Evolutionary conservation across 2,888 invertebrate genomes (phyloP), one percentile per base, ranked within the genome.

Genomic region (Orchestes rusci): DNA sequence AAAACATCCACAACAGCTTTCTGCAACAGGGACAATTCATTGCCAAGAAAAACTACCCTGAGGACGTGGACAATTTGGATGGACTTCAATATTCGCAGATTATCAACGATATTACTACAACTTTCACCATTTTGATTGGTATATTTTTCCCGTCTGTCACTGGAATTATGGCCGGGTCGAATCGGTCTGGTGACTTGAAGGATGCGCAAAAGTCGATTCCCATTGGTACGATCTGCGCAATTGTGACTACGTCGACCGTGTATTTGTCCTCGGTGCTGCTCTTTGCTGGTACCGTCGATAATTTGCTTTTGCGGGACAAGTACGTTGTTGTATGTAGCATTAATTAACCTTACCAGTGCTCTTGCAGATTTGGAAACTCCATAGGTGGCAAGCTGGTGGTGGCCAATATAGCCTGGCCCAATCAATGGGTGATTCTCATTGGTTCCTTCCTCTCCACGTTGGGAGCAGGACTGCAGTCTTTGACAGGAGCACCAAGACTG

Each of bases 91-190:
- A 80, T 68, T 88, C 87, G 67, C 90, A 91, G 70, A 84, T 97
- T 46, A 79, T 85, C 57, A 84, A 88, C 8, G 97, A 99, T 64
- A 78, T 93, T 39, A 85, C 93, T 2, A 95, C 96, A 3, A 80
- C 91, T 1, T 97, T 99, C 67, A 95, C 96, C 45, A 83, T 99
- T 56, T 79, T 99, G 18, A 89, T 99, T 56, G 99, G 96, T 59
- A 99, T 99, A 59, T 99, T 97, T 76, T 99, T 99, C 72, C 99
- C 99, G 15, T 96, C 96, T 13, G 96, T 95, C 32, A 99, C 99
- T 59, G 47, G 47, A 27, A 99, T 99, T 55, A 97, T 99, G 96
- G 99, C 99, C 48, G 99, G 99, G 15, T 97, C 97, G 1, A 99
- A 99, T 71, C 80, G 99, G 58, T 97, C 97, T 15, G 99, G 99